These are phyloP conservation scores for Epizoanthus fatuus DNA, from an alignment of 92 coral and sea anemone genomes.

Conservation along the genomic window DNA sequence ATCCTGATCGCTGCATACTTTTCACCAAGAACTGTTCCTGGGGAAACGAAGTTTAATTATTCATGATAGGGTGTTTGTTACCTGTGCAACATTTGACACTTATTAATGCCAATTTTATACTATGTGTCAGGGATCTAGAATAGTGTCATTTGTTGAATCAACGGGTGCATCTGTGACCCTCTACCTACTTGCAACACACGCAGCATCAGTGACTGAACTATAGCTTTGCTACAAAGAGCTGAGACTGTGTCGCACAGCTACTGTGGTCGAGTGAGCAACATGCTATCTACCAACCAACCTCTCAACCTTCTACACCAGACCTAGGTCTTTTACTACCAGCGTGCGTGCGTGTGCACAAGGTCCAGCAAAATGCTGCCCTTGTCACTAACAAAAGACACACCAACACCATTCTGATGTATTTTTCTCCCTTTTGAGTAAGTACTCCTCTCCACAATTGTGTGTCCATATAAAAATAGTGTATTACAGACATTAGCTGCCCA, in stretches of 20 bases:
- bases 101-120: constrained; percentile 75
- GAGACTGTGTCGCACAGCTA: constrained; percentile 77
- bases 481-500: neutral
- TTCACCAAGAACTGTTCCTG: neutral
- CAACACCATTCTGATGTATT: constrained; percentile 57
- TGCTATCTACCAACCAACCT: constrained; percentile 75
- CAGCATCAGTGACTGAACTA: constrained; percentile 81
- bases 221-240: constrained; percentile 74
- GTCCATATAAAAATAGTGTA: constrained; percentile 27
- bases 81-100: constrained; percentile 29
- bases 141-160: constrained; percentile 86
- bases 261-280: constrained; percentile 71
- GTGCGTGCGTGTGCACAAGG: constrained; percentile 80
- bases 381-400: constrained; percentile 47
- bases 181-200: constrained; percentile 84
- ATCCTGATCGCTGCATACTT: neutral
- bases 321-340: constrained; percentile 86
- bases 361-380: constrained; percentile 69
- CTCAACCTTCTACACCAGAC: constrained; percentile 64
- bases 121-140: constrained; percentile 71
- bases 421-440: constrained; percentile 87
- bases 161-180: constrained; percentile 76
- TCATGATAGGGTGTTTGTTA: neutral
- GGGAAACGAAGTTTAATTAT: constrained; percentile 9
- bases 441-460: constrained; percentile 73